These are phyloP conservation scores for Apotomis turbidana DNA, from an alignment of 2,888 invertebrate genomes.

Conservation along the genomic window DNA sequence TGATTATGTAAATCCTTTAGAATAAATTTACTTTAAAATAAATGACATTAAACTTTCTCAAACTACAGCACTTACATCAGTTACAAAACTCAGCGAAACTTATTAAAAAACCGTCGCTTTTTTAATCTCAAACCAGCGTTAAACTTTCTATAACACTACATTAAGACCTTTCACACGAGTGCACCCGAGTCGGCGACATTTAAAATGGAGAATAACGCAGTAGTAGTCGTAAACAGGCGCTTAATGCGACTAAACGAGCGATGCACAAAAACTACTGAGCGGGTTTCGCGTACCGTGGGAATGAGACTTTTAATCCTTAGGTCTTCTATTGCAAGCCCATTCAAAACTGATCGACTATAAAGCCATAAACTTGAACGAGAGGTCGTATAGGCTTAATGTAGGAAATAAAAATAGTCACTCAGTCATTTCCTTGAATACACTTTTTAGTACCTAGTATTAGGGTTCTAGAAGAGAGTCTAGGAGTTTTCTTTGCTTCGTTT, in stretches of 20 bases:
- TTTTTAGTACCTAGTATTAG: too few relatives aligned
- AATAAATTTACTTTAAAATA: neutral
- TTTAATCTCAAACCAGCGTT: conserved; percentile 12
- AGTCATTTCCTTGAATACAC: too few relatives aligned
- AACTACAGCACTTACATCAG: neutral
- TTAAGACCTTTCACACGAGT: conserved; percentile 35
- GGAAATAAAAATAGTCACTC: too few relatives aligned
- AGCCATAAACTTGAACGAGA: too few relatives aligned
- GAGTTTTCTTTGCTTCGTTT: too few relatives aligned
- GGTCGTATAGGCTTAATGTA: too few relatives aligned
- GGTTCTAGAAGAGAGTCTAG: too few relatives aligned
- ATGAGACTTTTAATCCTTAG: too few relatives aligned
- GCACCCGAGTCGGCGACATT: conserved; percentile 25
- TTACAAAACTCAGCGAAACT: conserved; percentile 15
- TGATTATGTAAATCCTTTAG: neutral
- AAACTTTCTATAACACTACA: conserved; percentile 30
- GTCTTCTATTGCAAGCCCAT: too few relatives aligned
- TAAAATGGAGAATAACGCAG: conserved; percentile 36
- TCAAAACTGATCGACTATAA: too few relatives aligned
- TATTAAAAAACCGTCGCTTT: conserved; percentile 9
- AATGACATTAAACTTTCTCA: neutral
- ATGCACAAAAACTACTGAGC: conserved; percentile 26
- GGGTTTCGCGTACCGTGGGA: neutral
- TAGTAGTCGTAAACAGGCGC: conserved; percentile 34
- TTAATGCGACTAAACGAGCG: conserved; percentile 36